These are phyloP conservation scores for Dasyprocta punctata DNA, from an alignment of 2,113 vertebrate species.

Conservation along the genomic window DNA sequence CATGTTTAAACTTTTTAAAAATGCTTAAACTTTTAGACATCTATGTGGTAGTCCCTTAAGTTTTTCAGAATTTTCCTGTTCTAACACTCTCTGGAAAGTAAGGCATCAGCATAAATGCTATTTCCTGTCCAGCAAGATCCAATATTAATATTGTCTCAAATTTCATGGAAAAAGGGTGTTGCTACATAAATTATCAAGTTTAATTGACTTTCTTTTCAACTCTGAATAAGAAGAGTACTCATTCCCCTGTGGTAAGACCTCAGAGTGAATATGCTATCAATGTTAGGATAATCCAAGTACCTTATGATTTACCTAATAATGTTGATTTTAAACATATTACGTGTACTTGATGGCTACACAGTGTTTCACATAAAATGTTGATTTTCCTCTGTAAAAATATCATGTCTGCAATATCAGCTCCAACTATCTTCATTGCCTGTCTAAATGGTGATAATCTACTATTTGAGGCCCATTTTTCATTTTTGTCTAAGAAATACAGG, in stretches of 20 bases:
- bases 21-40: not conserved
- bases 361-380: not conserved
- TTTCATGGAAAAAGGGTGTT: not conserved
- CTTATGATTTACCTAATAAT: not conserved
- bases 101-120: not conserved
- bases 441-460: not conserved
- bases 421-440: not conserved
- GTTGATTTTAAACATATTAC: not conserved
- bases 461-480: slow-evolving; percentile 3
- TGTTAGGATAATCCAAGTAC: not conserved
- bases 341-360: not conserved
- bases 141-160: not conserved
- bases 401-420: not conserved
- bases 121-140: not conserved
- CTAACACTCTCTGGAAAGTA: not conserved
- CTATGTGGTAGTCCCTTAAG: not conserved
- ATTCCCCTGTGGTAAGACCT: not conserved
- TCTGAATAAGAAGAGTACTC: not conserved
- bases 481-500: not conserved
- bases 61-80: not conserved
- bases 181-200: not conserved
- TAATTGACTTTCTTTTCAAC: not conserved
- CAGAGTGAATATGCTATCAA: not conserved
- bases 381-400: not conserved
- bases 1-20: not conserved